Base-by-base conservation (phyloP, 2,888 invertebrate species). In the Cryptophagus acutangulus region DNA sequence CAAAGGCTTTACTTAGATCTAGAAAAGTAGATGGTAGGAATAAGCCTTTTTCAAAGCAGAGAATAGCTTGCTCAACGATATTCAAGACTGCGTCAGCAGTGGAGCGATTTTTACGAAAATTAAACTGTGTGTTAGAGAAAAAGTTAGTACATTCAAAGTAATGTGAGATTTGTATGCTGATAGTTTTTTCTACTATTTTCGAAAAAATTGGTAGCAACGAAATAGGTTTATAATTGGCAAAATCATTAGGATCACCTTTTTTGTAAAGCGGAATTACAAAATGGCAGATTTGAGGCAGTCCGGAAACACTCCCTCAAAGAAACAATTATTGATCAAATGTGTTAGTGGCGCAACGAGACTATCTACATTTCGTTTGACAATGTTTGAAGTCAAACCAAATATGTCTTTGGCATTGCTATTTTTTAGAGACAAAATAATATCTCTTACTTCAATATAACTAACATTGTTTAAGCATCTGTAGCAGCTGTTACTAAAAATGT, bases 1-100 rank as follows among this genome's bases (percentile, higher is more conserved):
- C 24, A n/a, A 20, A 20, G n/a, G 24, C 24, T n/a, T 20, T 20
- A n/a, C 24, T 20, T n/a, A 20, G n/a, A n/a, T 20, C 24, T n/a
- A 20, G 9, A 20, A 20, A 20, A 6, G 9, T 8, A 20, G 24
- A 20, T 20, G n/a, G 6, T n/a, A 8, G 24, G n/a, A 8, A n/a
- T n/a, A 8, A n/a, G n/a, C n/a, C 24, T n/a, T n/a, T 20, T n/a
- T 20, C 24, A 20, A 20, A 20, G n/a, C 24, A 20, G 6, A 8
- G 6, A n/a, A 20, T n/a, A n/a, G 6, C 6, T 8, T 8, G 6
- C 6, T n/a, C n/a, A 20, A 20, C n/a, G n/a, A 20, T 8, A 20
- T n/a, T 6, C 6, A 8, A n/a, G n/a, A 20, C n/a, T 8, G 24
- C 24, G n/a, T 20, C 24, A 20, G 24, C 9, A 20, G 24, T 20